Base-by-base conservation (phyloP, 1,140 invertebrate species). In the Chelonus insularis region DNA sequence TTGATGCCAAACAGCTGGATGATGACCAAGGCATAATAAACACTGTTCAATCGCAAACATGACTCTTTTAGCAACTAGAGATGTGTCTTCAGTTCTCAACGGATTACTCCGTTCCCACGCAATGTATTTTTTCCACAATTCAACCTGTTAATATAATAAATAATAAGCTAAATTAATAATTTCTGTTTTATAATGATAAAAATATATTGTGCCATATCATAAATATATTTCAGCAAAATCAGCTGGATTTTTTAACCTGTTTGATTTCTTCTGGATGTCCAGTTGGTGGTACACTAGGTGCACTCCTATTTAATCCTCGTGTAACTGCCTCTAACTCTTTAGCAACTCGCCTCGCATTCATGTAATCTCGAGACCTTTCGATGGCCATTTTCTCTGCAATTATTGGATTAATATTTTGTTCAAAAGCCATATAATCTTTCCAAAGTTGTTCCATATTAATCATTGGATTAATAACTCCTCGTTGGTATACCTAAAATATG, bases 31-130 rank as follows among this genome's bases (percentile, higher is more conserved):
- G 76, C 97, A 98, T 9, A 99, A 79, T 20, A 99, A 81, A 73
- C 96, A 97, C 78, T 99, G 97, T 73, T 99, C 97, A 67, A 98
- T 97, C 0, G 97, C 97, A 84, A 99, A 99, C 88, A 99, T 96
- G 0, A 99, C 96, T 72, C 97, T 81, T 57, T 93, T 88, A 0
- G 96, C 96, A 1, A 99, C 89, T 1, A 97, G 73, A 0, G 93
- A 90, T 0, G 95, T 93, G 73, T 99, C 97, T 79, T 99, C 97
- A 0, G 93, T 96, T 47, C 95, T 85, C 8, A 99, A 81, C 0
- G 98, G 97, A 84, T 99, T 99, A 20, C 89, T 89, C 65, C 97
- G 94, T 80, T 99, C 98, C 93, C 96, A 99, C 2, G 88, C 83
- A 62, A 99, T 98, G 73, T 98, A 99, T 72, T 98, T 98, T 79